Conservation (phyloP, 1,140 invertebrate species). For the Cotesia vestalis region DNA sequence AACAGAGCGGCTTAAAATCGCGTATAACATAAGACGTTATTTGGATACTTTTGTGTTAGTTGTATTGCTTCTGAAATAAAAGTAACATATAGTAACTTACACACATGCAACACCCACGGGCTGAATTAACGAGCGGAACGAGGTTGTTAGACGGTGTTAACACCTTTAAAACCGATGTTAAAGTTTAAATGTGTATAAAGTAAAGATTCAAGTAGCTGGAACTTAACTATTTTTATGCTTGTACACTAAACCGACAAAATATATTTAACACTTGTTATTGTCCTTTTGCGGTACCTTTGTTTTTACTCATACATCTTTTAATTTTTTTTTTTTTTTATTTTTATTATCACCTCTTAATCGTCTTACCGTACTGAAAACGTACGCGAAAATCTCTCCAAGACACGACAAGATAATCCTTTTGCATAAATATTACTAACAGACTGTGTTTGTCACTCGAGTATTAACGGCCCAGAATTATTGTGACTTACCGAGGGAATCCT, state of each 20-base stretch:
- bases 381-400: constrained; percentile 22
- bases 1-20: too few relatives aligned
- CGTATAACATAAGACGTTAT: not conserved
- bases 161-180: constrained; percentile 32
- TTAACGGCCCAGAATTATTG: constrained; percentile 40
- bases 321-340: too few relatives aligned
- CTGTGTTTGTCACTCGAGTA: constrained; percentile 49
- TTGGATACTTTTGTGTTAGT: not conserved
- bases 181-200: not conserved
- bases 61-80: not conserved
- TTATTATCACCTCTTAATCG: too few relatives aligned
- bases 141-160: constrained; percentile 23
- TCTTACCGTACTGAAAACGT: too few relatives aligned
- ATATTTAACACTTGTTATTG: too few relatives aligned
- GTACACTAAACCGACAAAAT: too few relatives aligned
- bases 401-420: constrained; percentile 52
- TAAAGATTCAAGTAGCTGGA: constrained; percentile 11
- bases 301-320: too few relatives aligned
- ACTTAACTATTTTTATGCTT: too few relatives aligned
- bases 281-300: too few relatives aligned
- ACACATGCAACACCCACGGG: constrained; percentile 25
- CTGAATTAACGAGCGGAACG: constrained; percentile 24
- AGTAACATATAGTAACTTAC: constrained; percentile 16
- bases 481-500: too few relatives aligned
- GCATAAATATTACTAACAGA: constrained; percentile 51